Conservation (phyloP, 1,140 invertebrate species). For the Leptinotarsa lineolata region DNA sequence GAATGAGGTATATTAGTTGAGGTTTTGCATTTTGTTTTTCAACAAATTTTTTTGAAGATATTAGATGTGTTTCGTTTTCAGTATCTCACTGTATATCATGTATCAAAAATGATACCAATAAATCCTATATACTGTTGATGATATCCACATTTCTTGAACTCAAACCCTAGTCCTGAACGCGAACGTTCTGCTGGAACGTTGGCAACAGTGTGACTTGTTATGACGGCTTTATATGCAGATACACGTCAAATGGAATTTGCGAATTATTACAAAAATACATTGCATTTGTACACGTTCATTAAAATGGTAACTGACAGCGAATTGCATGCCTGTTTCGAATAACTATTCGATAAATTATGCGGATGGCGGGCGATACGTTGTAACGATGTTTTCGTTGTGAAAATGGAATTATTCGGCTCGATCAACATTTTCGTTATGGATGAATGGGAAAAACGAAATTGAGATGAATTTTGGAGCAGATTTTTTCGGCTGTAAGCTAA, state of each 20-base stretch:
- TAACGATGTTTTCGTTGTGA: slow-evolving; percentile 10
- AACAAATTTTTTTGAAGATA: too few species aligned
- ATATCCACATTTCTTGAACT: too few species aligned
- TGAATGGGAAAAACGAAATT: background rate
- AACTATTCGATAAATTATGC: slow-evolving; percentile 39
- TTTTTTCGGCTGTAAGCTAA: too few species aligned
- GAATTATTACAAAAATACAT: slow-evolving; percentile 49
- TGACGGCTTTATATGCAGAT: slow-evolving; percentile 49
- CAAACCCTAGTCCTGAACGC: too few species aligned
- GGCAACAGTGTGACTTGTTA: slow-evolving; percentile 28
- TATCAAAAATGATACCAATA: too few species aligned
- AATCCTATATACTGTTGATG: too few species aligned
- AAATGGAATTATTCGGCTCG: slow-evolving; percentile 15
- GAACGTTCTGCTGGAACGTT: too few species aligned
- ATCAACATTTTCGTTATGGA: background rate
- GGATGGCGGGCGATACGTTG: slow-evolving; percentile 21
- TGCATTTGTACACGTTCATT: slow-evolving; percentile 41
- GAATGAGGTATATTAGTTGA: too few species aligned
- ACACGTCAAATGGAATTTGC: slow-evolving; percentile 43
- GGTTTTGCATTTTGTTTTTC: too few species aligned
- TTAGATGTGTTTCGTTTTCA: too few species aligned
- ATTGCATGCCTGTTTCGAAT: slow-evolving; percentile 36
- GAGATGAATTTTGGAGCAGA: background rate
- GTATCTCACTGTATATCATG: too few species aligned
- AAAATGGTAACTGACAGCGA: slow-evolving; percentile 36